A percentile compares a stretch with the other conserved stretches of the same genome.
phyloP scores from a whole-genome alignment of 2,888 invertebrate species.

The Digitonthophagus gazella region DNA sequence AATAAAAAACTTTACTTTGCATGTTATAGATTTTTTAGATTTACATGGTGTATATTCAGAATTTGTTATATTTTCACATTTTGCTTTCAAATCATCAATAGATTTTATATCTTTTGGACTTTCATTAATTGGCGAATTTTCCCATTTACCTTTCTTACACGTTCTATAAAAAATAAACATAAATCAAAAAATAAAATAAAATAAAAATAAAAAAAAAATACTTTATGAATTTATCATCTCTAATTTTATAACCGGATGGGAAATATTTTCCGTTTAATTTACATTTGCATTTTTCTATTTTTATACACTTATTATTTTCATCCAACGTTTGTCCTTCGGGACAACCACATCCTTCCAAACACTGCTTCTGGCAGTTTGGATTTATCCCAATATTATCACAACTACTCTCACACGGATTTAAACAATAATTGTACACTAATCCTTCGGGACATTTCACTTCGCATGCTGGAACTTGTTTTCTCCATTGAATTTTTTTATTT shows the following conservation, averaged over 20 bases:
- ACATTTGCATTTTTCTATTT: conserved; percentile 70
- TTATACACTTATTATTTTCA: conserved; percentile 66
- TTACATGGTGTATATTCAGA: conserved; percentile 71
- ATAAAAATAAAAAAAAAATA: neutral
- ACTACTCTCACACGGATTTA: conserved; percentile 70
- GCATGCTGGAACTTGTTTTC: conserved; percentile 67
- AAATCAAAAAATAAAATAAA: neutral
- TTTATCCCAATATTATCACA: conserved; percentile 60
- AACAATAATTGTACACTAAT: conserved; percentile 74
- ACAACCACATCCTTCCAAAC: conserved; percentile 84
- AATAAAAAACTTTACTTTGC: too few species aligned
- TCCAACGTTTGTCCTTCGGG: conserved; percentile 69
- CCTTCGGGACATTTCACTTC: conserved; percentile 71
- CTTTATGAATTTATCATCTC: neutral
- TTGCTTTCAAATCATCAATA: conserved; percentile 56
- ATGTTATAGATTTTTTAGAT: conserved; percentile 67
- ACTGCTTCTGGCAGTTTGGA: conserved; percentile 56
- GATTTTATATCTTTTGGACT: conserved; percentile 46
- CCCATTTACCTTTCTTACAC: conserved; percentile 65
- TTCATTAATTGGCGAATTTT: conserved; percentile 51
- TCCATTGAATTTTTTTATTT: conserved; percentile 67
- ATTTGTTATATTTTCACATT: conserved; percentile 60
- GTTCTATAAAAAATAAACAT: conserved; percentile 47
- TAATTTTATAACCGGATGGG: conserved; percentile 38
- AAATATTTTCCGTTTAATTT: conserved; percentile 65